phyloP scores from a whole-genome alignment of 2,797 vertebrate species.

The Microctenopoma steveboyesi region DNA sequence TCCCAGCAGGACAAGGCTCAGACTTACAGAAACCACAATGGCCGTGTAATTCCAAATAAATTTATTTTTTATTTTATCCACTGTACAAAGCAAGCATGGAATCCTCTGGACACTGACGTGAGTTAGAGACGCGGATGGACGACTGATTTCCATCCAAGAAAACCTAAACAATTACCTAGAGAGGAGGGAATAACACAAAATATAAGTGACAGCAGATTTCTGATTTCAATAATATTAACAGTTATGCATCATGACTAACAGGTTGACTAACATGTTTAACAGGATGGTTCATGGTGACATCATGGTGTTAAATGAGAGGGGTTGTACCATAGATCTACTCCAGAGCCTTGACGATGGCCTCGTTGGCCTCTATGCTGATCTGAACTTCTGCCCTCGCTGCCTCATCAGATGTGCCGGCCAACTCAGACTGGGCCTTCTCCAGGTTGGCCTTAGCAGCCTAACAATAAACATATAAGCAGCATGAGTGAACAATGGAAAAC shows the following conservation, averaged over 20 bases:
- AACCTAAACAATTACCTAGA: constrained; percentile 61
- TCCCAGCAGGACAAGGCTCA: background rate
- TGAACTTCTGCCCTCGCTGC: constrained; percentile 87
- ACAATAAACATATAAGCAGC: constrained; percentile 10
- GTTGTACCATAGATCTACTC: constrained; percentile 82
- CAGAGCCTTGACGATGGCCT: constrained; percentile 95
- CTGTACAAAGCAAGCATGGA: constrained; percentile 86
- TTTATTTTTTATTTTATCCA: constrained; percentile 85
- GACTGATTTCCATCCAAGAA: constrained; percentile 52
- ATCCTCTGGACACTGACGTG: constrained; percentile 73
- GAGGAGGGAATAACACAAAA: background rate
- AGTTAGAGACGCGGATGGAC: constrained; percentile 65
- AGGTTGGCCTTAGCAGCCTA: constrained; percentile 92
- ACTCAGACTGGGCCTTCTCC: constrained; percentile 89
- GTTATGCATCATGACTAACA: background rate
- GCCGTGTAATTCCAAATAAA: constrained; percentile 81
- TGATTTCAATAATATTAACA: background rate
- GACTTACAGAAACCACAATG: constrained; percentile 2
- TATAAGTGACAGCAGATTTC: background rate
- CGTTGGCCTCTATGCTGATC: constrained; percentile 92
- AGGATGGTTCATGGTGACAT: background rate
- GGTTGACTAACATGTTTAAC: background rate
- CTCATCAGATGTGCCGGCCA: constrained; percentile 83
- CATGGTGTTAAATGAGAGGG: background rate
- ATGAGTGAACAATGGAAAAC: background rate